Percentiles rank a stretch among this genome's conserved stretches.
phyloP scores from a whole-genome alignment of 2,888 invertebrate species.

The Pseudococcus viburni region DNA sequence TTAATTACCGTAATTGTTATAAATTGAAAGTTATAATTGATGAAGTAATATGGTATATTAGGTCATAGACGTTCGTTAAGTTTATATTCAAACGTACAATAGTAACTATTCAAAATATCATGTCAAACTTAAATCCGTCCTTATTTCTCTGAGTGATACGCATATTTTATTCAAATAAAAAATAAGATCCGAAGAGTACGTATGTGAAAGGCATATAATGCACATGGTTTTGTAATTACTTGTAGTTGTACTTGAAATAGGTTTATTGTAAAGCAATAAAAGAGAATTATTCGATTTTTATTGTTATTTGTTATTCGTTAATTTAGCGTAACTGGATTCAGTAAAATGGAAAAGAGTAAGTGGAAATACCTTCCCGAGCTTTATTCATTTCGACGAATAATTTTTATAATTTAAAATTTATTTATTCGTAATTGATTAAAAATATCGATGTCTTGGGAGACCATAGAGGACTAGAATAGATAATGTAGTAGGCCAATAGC shows the following conservation, averaged over 20 bases:
- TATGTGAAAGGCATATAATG: conserved; percentile 25
- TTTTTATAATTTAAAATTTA: neutral
- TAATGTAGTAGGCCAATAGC: neutral
- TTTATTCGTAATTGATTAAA: neutral
- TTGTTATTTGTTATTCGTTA: neutral
- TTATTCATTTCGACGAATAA: neutral
- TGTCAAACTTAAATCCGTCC: neutral
- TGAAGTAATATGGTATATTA: neutral
- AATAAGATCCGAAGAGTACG: neutral
- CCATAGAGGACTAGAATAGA: conserved; percentile 3
- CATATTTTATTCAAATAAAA: neutral
- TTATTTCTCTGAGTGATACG: neutral
- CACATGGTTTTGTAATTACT: conserved; percentile 24
- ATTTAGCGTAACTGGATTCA: neutral
- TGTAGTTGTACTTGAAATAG: neutral
- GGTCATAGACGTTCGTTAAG: conserved; percentile 1
- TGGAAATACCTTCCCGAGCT: neutral
- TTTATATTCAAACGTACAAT: neutral
- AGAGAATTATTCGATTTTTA: neutral
- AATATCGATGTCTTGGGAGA: neutral
- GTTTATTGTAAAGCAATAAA: conserved; percentile 6
- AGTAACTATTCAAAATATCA: neutral
- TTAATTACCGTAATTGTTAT: conserved; percentile 36
- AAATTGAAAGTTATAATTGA: neutral
- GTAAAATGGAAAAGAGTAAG: neutral